Evolutionary conservation across 2,888 invertebrate species (phyloP), one percentile per base, ranked within the genome.

Genomic region (Crematogaster levior): DNA sequence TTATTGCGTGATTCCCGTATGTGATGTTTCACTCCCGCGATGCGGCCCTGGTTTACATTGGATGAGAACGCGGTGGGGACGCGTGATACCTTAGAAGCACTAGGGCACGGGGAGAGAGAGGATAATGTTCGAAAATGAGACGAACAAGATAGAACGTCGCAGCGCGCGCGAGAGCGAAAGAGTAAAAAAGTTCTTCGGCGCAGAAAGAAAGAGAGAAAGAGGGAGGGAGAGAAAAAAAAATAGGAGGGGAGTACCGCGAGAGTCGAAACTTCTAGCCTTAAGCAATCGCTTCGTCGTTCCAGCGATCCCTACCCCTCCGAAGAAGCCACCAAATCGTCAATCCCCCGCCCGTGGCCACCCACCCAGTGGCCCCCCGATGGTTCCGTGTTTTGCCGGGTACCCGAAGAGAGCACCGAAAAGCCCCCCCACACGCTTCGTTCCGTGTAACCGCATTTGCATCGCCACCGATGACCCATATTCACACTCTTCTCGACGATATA

Each of bases 211-310:
- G 46, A 48, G n/a, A 60, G 4, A 46, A 15, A 60, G 30, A 73
- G 12, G 58, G 15, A 30, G 21, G 21, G 21, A 34, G 12, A 65
- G 95, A 94, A 93, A 61, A 56, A 48, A 53, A 94, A 94, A 94
- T 91, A 94, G 94, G 94, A 95, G 94, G 95, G 95, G 94, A 93
- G 95, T 95, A 94, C 94, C 95, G 95, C 86, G 83, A 95, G 90
- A 86, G 90, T 24, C 86, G 90, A 92, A 93, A 88, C 94, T 95
- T 85, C 83, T 92, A 83, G 89, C 84, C 82, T 88, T 87, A 87
- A 91, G 90, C 90, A 95, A 95, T 95, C 84, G 61, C 80, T 77
- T 84, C 68, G 83, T 60, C 68, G 61, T 75, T 80, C 83, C 72
- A 81, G 53, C 72, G 80, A 84, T 63, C 77, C 65, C 68, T 72